A percentile compares a stretch with the other conserved stretches of the same genome.
Conservation (phyloP, 2,888 invertebrate species). For the Aspidapion aeneum region DNA sequence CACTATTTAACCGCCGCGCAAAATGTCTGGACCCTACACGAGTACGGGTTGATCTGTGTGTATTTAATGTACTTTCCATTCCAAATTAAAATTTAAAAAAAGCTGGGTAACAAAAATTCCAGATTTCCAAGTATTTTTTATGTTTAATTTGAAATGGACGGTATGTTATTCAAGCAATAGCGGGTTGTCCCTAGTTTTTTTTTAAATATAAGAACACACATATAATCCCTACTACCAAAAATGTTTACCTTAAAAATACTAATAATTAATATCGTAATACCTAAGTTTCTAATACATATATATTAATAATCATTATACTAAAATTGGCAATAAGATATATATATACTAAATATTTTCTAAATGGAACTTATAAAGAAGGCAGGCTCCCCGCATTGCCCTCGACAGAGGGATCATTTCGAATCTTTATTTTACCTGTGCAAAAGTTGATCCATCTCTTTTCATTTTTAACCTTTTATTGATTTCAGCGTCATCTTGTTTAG, state of each 20-base stretch:
- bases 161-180: conserved; percentile 32
- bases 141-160: too few relatives aligned
- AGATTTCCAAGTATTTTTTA: too few relatives aligned
- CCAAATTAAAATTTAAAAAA: too few relatives aligned
- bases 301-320: conserved; percentile 33
- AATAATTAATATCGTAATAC: conserved; percentile 46
- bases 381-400: conserved; percentile 19
- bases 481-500: too few relatives aligned
- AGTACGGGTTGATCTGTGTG: too few relatives aligned
- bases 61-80: too few relatives aligned
- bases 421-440: neutral
- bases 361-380: conserved; percentile 45
- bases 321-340: conserved; percentile 50
- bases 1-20: too few relatives aligned
- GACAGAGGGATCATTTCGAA: conserved; percentile 21
- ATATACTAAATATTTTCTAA: conserved; percentile 47
- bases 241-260: conserved; percentile 45
- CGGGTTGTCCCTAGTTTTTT: conserved; percentile 37
- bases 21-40: too few relatives aligned
- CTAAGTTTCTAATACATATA: conserved; percentile 42
- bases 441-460: too few relatives aligned
- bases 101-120: too few relatives aligned
- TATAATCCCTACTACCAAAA: conserved; percentile 47
- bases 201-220: conserved; percentile 44
- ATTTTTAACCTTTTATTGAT: too few relatives aligned